Evolutionary conservation across 2,888 invertebrate genomes (phyloP).

Genomic region (Hirtodrosophila trivittata): DNA sequence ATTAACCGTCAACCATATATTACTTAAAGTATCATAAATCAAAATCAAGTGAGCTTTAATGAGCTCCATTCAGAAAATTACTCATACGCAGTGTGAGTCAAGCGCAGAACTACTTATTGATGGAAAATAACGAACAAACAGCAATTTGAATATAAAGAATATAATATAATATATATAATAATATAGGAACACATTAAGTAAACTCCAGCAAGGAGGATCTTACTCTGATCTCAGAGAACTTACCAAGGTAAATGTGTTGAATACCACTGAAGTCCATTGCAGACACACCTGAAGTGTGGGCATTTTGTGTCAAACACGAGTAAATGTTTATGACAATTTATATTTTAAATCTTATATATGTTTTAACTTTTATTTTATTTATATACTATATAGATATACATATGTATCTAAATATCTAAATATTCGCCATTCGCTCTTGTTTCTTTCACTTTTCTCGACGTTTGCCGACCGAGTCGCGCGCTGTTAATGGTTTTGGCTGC

Average conservation of each 20-base stretch:
- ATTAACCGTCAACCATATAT: constrained; percentile 18
- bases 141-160: no score
- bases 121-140: constrained; percentile 1
- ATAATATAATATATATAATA: no score
- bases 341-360: no score
- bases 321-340: no score
- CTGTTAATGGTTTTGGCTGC: constrained; percentile 60
- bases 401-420: constrained; percentile 15
- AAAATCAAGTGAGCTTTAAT: constrained; percentile 6
- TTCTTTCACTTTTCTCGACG: constrained; percentile 21
- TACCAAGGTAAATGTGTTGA: constrained; percentile 76
- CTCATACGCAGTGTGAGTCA: constrained; percentile 56
- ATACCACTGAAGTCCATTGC: constrained; percentile 77
- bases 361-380: no score
- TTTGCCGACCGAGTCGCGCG: constrained; percentile 48
- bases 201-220: no score
- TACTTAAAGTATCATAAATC: neutral
- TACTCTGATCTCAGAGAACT: constrained; percentile 45
- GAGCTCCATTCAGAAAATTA: constrained; percentile 28
- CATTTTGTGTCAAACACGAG: constrained; percentile 46
- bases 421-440: constrained; percentile 17
- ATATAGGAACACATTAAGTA: no score
- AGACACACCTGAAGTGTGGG: constrained; percentile 72
- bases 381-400: constrained; percentile 20
- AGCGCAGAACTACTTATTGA: constrained; percentile 9